Evolutionary conservation across 1,140 invertebrate genomes (phyloP), one percentile per base, ranked within the genome.

Genomic region (Caenorhabditis tropicalis): DNA sequence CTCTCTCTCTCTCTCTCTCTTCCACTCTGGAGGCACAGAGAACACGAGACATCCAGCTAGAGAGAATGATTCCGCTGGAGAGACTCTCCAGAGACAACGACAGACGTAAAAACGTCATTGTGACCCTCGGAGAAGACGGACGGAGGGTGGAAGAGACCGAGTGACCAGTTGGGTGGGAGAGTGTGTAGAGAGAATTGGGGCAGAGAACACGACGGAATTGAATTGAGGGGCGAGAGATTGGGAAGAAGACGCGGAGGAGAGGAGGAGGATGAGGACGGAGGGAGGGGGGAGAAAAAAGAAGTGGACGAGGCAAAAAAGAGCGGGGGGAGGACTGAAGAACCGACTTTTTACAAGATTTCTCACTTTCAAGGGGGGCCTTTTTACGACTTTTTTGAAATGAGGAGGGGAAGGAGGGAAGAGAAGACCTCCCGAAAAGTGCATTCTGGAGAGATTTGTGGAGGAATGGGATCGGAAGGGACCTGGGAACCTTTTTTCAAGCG

Each of bases 331-430:
- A 24, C 49, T 16, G n/a, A 12, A 24, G 36, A 74, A 12, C 27
- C 36, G 65, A 43, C n/a, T 74, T 74, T 74, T 43, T 43, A 74
- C 33, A 46, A 74, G 58, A 65, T 65, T 65, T 36, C 58, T 65
- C 58, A 36, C 33, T 65, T 36, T 36, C 10, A 36, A n/a, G 12
- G 24, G 16, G 19, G 24, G 58, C 9, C 21, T 56, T 27, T 56
- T 27, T 56, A 27, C 53, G 31, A 33, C 15, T 65, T 65, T 16
- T 65, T 36, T 16, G 58, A 36, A 36, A 65, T 27, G 29, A 19
- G 16, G 19, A 51, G 21, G 21, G n/a, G 21, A n/a, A 12, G 43
- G 43, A 16, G 5, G 49, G 49, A 51, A 1, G 7, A 7, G 53
- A 56, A 43, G 39, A 43, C 39, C 39, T 6, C 39, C 39, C 39